Conservation (phyloP, 1,140 invertebrate genomes). For the Drosophila micromelanica region DNA sequence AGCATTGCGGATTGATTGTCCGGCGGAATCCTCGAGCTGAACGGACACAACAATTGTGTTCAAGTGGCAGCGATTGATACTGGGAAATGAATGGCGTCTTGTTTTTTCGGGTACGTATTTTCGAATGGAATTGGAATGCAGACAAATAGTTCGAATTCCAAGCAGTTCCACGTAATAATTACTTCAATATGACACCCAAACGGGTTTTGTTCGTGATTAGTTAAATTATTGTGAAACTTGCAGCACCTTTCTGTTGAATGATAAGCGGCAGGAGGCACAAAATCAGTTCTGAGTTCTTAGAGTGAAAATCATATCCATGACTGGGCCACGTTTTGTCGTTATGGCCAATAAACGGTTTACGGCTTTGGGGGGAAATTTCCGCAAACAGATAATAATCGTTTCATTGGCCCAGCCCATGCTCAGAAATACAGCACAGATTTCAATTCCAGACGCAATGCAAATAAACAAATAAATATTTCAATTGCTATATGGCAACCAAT, state of each 20-base stretch:
- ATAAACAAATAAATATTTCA: constrained; percentile 60
- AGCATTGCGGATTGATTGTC: neutral
- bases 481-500: constrained; percentile 18
- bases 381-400: constrained; percentile 56
- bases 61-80: constrained; percentile 48
- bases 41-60: constrained; percentile 4
- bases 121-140: constrained; percentile 11
- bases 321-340: constrained; percentile 30
- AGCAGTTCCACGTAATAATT: constrained; percentile 4
- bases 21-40: constrained; percentile 26
- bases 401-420: constrained; percentile 33
- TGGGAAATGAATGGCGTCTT: constrained; percentile 77
- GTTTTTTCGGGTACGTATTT: constrained; percentile 69
- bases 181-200: neutral
- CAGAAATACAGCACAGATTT: constrained; percentile 44
- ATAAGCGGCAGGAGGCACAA: constrained; percentile 30
- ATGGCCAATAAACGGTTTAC: constrained; percentile 60
- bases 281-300: too few relatives aligned
- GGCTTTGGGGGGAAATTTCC: constrained; percentile 66
- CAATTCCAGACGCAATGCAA: constrained; percentile 57
- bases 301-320: constrained; percentile 16
- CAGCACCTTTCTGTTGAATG: constrained; percentile 15
- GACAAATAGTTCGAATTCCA: constrained; percentile 64
- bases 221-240: constrained; percentile 50
- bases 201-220: constrained; percentile 32